Conservation (phyloP, 2,797 vertebrate species). For the Phalanger gymnotis region DNA sequence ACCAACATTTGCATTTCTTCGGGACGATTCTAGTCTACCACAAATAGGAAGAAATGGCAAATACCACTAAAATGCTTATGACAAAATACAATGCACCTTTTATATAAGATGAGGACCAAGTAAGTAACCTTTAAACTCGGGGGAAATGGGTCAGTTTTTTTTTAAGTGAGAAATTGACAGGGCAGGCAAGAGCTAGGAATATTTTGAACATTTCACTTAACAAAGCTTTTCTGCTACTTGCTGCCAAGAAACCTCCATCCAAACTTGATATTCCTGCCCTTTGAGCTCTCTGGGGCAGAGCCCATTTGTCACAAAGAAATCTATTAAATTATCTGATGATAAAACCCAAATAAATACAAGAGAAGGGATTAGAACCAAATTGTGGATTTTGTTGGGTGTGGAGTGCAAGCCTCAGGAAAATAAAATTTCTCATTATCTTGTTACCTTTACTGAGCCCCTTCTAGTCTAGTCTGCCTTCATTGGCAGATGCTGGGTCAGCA, state of each 20-base stretch:
- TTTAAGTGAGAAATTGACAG: constrained; percentile 57
- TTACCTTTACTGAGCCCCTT: neutral
- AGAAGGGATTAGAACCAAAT: constrained; percentile 33
- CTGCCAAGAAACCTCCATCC: constrained; percentile 39
- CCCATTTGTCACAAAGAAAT: constrained; percentile 37
- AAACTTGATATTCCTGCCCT: constrained; percentile 63
- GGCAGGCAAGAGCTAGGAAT: constrained; percentile 4
- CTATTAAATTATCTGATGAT: constrained; percentile 59
- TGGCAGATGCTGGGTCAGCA: neutral
- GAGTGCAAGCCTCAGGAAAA: neutral
- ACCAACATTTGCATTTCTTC: constrained; percentile 32
- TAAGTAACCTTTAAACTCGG: constrained; percentile 71
- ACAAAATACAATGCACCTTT: constrained; percentile 73
- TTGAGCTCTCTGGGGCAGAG: constrained; percentile 50
- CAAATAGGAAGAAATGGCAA: constrained; percentile 70
- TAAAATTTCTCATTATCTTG: neutral
- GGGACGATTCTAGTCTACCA: constrained; percentile 47
- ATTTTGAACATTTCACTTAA: constrained; percentile 16
- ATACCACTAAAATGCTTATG: constrained; percentile 75
- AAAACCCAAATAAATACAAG: constrained; percentile 37
- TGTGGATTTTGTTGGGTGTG: rapidly evolving
- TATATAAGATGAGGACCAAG: constrained; percentile 69
- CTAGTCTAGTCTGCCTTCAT: constrained; percentile 3
- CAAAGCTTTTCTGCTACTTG: constrained; percentile 44
- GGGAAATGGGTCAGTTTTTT: constrained; percentile 75